Evolutionary conservation across 92 coral and sea anemone genomes (phyloP).

Genomic region (Siderastrea siderea): DNA sequence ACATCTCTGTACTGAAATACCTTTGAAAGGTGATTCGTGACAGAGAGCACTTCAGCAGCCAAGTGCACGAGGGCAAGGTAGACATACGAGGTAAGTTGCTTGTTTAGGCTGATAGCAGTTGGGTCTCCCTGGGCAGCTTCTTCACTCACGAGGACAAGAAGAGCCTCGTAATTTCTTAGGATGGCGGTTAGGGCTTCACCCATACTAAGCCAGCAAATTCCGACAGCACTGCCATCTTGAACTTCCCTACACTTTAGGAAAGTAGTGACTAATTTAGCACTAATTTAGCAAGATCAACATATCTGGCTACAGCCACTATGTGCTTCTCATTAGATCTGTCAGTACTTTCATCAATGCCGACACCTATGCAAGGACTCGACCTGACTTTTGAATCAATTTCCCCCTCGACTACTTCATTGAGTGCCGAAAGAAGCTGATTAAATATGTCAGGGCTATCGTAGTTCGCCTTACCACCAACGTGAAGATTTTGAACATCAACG

Average conservation of each 20-base stretch:
- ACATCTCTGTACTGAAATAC: constrained; percentile 50
- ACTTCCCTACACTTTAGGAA: constrained; percentile 47
- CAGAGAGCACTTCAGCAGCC: constrained; percentile 33
- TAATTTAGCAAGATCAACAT: constrained; percentile 18
- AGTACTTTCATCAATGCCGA: constrained; percentile 44
- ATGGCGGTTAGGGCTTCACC: constrained; percentile 53
- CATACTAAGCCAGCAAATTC: constrained; percentile 51
- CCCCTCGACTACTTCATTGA: constrained; percentile 20
- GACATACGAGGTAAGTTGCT: constrained; percentile 30
- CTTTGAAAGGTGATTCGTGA: constrained; percentile 50
- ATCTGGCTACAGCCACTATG: constrained; percentile 47
- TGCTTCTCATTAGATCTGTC: constrained; percentile 53
- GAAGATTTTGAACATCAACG: constrained; percentile 37
- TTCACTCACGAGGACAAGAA: constrained; percentile 46
- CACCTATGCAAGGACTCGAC: constrained; percentile 35
- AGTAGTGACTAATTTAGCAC: constrained; percentile 8
- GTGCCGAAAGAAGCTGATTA: constrained; percentile 30
- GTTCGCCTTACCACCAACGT: constrained; percentile 42
- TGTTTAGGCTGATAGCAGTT: constrained; percentile 47
- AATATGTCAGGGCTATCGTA: constrained; percentile 54
- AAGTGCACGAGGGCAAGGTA: constrained; percentile 56
- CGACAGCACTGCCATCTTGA: constrained; percentile 41
- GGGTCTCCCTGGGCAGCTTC: constrained; percentile 58
- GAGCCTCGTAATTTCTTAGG: constrained; percentile 50
- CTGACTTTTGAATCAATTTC: constrained; percentile 15